These are phyloP conservation scores for pig (Sus scrofa) DNA, from an alignment of 2,113 vertebrate species.

Conservation along the genomic window T2T-Sscrofa CM000826.6:130790001-130790500, in stretches of 20 bases:
- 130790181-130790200: background rate
- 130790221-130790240: background rate
- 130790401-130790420: background rate
- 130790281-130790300: background rate
- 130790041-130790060: background rate
- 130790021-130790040: background rate
- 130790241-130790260: background rate
- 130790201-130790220: conserved; percentile 3
- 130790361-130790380: background rate
- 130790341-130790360: background rate
- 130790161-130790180: background rate
- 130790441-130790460: conserved; percentile 52
- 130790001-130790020: background rate
- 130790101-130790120: background rate
- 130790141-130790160: conserved; percentile 20
- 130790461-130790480: background rate
- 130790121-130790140: background rate
- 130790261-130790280: background rate
- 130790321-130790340: background rate
- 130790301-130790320: background rate
- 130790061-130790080: background rate
- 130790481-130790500: conserved; percentile 7
- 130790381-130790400: background rate
- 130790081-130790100: background rate
- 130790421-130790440: too few species aligned